phyloP scores from a whole-genome alignment of 1,140 invertebrate species.

The Propsilocerus akamusi region DNA sequence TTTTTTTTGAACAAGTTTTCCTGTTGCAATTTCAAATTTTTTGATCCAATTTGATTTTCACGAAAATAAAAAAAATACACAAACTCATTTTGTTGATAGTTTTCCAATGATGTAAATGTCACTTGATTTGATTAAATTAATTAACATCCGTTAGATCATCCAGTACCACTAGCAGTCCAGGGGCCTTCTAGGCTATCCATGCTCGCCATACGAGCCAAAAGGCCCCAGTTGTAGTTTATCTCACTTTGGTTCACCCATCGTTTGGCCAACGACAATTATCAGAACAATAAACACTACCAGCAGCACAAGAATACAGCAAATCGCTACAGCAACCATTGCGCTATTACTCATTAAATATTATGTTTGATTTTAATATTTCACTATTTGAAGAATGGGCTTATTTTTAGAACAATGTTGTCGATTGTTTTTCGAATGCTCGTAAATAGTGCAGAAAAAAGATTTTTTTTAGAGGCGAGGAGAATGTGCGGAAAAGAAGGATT shows the following conservation, averaged over 20 bases:
- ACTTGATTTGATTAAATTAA: conserved; percentile 1
- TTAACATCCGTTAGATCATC: not conserved
- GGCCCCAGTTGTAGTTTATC: conserved; percentile 27
- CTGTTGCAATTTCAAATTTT: too few species aligned
- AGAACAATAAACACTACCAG: conserved; percentile 56
- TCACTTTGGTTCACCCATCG: conserved; percentile 37
- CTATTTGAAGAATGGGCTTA: not conserved
- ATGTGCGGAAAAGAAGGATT: not conserved
- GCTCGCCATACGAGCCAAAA: not conserved
- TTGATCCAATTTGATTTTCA: too few species aligned
- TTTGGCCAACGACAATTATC: conserved; percentile 56
- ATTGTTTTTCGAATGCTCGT: too few species aligned
- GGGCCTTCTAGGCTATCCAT: conserved; percentile 21
- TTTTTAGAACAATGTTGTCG: not conserved
- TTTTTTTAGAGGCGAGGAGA: not conserved
- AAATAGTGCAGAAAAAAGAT: too few species aligned
- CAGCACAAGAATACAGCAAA: conserved; percentile 56
- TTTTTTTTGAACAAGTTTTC: too few species aligned
- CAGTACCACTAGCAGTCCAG: not conserved
- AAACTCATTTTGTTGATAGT: not conserved
- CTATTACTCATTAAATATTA: conserved; percentile 21
- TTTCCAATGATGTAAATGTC: not conserved
- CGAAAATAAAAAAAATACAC: not conserved
- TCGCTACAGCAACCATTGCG: conserved; percentile 54
- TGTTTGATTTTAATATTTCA: not conserved